Conservation (phyloP, 2,797 vertebrate genomes). For the Etheostoma nigrum region DNA sequence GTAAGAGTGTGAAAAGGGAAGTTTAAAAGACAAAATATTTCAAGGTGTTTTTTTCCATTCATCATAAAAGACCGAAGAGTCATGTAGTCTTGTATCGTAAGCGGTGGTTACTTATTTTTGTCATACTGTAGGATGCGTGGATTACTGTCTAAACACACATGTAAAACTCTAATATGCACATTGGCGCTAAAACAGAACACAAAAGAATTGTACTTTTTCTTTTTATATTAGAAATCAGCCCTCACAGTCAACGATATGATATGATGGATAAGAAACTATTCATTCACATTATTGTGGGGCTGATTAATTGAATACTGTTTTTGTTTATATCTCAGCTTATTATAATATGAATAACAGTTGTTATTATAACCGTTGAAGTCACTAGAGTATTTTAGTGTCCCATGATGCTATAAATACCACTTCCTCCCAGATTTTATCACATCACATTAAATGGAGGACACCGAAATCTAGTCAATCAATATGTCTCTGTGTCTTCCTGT, state of each 20-base stretch:
- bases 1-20: slow-evolving; percentile 27
- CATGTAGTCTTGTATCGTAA: no score
- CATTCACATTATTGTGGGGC: background rate
- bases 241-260: background rate
- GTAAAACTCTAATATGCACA: no score
- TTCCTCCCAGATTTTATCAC: slow-evolving; percentile 5
- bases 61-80: background rate
- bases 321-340: background rate
- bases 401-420: background rate
- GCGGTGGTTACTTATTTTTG: background rate
- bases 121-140: background rate
- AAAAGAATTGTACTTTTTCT: background rate
- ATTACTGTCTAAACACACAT: background rate
- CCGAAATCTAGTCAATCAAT: background rate
- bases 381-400: background rate
- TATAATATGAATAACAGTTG: background rate
- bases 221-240: slow-evolving; percentile 6
- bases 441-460: background rate
- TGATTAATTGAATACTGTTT: background rate
- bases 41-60: background rate
- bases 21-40: background rate
- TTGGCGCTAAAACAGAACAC: background rate
- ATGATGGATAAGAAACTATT: background rate
- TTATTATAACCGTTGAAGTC: background rate
- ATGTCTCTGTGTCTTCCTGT: background rate